Evolutionary conservation across 2,797 vertebrate genomes (phyloP).

Genomic region (Coreius guichenoti): DNA sequence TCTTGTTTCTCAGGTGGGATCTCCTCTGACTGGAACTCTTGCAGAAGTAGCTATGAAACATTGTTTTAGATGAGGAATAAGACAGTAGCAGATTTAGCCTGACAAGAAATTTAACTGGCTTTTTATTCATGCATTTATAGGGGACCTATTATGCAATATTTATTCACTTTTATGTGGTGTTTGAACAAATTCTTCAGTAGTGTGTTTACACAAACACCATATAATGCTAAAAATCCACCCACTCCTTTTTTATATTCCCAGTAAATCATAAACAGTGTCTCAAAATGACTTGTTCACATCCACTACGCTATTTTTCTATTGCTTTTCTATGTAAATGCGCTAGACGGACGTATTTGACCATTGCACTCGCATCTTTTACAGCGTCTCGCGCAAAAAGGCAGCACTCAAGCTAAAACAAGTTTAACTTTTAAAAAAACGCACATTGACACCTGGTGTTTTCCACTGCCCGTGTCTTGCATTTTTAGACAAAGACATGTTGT

Average conservation of each 20-base stretch:
- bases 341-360: too few species aligned
- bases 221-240: not conserved
- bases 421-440: too few species aligned
- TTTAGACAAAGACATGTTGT: too few species aligned
- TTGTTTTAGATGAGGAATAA: not conserved
- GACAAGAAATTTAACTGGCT: not conserved
- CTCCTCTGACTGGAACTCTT: constrained; percentile 86
- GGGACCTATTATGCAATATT: not conserved
- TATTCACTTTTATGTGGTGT: not conserved
- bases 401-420: too few species aligned
- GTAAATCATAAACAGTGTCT: not conserved
- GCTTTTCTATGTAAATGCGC: too few species aligned
- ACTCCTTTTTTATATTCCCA: not conserved
- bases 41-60: constrained; percentile 83
- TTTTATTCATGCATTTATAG: not conserved
- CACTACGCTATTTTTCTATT: too few species aligned
- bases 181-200: not conserved
- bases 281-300: too few species aligned
- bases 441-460: too few species aligned
- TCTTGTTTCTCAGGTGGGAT: constrained; percentile 90
- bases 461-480: too few species aligned
- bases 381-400: too few species aligned
- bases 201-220: not conserved
- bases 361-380: too few species aligned
- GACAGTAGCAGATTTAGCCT: not conserved